Conservation (phyloP, 2,888 invertebrate genomes). For the Suillia variegata region DNA sequence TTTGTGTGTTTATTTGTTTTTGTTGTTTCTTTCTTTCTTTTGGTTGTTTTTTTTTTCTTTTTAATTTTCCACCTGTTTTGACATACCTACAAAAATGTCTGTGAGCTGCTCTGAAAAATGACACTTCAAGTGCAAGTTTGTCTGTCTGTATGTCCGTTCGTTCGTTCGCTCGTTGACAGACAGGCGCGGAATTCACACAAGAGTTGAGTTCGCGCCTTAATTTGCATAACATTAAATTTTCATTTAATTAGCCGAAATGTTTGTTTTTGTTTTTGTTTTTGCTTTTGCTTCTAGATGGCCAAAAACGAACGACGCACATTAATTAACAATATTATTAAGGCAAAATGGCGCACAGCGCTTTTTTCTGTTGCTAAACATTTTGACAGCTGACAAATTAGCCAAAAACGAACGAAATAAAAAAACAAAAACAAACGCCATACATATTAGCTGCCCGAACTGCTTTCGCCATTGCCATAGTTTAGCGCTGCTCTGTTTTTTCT, state of each 20-base stretch:
- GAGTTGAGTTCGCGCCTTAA: background rate
- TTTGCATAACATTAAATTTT: conserved; percentile 18
- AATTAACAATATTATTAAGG: conserved; percentile 20
- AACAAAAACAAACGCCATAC: background rate
- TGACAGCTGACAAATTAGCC: conserved; percentile 54
- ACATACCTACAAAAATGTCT: background rate
- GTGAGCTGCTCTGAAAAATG: background rate
- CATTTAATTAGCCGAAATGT: conserved; percentile 7
- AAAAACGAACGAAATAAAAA: background rate
- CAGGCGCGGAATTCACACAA: conserved; percentile 1
- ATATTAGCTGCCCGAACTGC: background rate
- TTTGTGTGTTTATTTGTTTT: no score
- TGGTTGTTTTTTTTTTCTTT: no score
- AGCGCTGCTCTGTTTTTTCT: no score
- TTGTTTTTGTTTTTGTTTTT: no score
- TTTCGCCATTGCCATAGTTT: background rate
- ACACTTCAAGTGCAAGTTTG: conserved; percentile 7
- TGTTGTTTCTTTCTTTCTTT: no score
- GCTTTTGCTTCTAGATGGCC: no score
- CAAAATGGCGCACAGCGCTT: background rate
- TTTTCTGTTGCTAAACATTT: conserved; percentile 9
- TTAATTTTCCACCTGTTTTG: conserved; percentile 3
- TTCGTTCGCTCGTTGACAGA: no score
- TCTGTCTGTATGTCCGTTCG: no score
- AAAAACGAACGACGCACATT: conserved; percentile 4